phyloP scores from a whole-genome alignment of 2,797 vertebrate genomes.

The Schizothorax lantsangensis region DNA sequence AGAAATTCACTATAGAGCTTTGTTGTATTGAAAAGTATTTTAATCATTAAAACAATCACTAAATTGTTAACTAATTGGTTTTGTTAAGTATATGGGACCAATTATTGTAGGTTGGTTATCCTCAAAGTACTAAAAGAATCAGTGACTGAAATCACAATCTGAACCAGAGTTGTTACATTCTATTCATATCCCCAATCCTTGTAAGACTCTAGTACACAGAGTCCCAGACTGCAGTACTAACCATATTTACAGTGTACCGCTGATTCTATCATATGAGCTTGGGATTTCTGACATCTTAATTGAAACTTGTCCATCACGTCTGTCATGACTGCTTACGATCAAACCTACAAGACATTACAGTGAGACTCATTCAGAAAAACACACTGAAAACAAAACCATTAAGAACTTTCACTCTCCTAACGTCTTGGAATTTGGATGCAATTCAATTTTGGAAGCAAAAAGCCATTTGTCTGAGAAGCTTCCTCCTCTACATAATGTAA shows the following conservation, averaged over 20 bases:
- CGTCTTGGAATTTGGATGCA: slow-evolving; percentile 55
- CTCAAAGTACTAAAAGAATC: not conserved
- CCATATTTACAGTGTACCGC: not conserved
- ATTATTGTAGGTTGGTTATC: not conserved
- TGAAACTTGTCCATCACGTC: slow-evolving; percentile 10
- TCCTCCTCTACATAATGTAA: slow-evolving; percentile 70
- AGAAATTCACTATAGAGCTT: not conserved
- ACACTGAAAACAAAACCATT: slow-evolving; percentile 42
- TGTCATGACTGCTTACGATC: slow-evolving; percentile 37
- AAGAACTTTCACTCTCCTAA: slow-evolving; percentile 61
- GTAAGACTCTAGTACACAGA: not conserved
- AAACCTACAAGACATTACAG: slow-evolving; percentile 6
- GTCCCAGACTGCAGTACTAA: not conserved
- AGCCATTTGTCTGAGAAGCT: slow-evolving; percentile 68
- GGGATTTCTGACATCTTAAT: not conserved
- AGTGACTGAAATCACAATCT: not conserved
- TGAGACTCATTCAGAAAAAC: slow-evolving; percentile 60
- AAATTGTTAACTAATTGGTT: not conserved
- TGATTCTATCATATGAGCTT: not conserved
- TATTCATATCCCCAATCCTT: not conserved
- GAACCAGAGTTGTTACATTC: not conserved
- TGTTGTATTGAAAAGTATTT: not conserved
- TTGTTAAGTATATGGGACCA: not conserved
- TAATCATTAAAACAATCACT: not conserved
- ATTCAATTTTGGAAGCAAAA: slow-evolving; percentile 63